Evolutionary conservation across 2,113 vertebrate species (phyloP), one percentile per base, ranked within the genome.

Genomic region (Phoenicopterus ruber): DNA sequence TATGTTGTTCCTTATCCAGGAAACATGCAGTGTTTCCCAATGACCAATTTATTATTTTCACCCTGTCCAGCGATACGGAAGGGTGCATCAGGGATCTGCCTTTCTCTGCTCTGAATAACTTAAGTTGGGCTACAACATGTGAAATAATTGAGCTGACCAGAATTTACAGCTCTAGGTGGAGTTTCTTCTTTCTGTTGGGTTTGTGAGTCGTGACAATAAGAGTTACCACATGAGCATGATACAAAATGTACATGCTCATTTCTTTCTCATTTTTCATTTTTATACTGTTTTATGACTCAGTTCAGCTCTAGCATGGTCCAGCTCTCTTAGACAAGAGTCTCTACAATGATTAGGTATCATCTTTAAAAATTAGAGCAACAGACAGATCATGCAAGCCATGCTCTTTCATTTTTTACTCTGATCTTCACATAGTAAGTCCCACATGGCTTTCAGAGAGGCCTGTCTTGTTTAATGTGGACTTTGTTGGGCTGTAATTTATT

Each of bases 41-140:
- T 97, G 97, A 97, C 96, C 95, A 58, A 98, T 98, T 98, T 98
- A 98, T 98, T 98, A 98, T 97, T 98, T 98, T 97, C 96, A 96
- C 96, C 96, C 95, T 97, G 97, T 98, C 98, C 98, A 96, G 97
- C 94, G 93, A 94, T 82, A 96, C 5, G 12, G 85, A 98, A 98
- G 90, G 94, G 69, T 97, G 76, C 98, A 97, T 97, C 95, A 87
- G 98, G 98, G 98, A 98, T 96, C 97, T 96, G 96, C 96, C 96
- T 97, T 97, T 94, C 97, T 97, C 92, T 82, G 90, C 89, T 95
- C 97, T 98, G 97, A 98, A 98, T 97, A 98, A 97, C 96, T 98
- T 97, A 95, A 98, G 94, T 96, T 71, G 80, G 97, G 89, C 97
- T 97, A 74, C 96, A 98, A 97, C 96, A 80, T 96, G 94, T 97